phyloP scores from a whole-genome alignment of 2,888 invertebrate species.

The Trichopria drosophilae region DNA sequence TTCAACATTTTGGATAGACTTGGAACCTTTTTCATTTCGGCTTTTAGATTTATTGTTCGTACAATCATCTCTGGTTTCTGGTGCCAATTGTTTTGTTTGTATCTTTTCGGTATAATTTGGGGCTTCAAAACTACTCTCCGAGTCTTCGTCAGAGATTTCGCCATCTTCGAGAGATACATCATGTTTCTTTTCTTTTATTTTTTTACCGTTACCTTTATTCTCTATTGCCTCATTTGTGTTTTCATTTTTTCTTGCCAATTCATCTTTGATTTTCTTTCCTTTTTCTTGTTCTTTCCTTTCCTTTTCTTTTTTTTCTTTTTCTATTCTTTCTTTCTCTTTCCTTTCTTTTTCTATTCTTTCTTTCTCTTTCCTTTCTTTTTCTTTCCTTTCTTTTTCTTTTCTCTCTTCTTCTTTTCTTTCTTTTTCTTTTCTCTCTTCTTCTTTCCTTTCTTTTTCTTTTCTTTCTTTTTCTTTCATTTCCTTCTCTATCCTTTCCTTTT shows the following conservation, averaged over 20 bases:
- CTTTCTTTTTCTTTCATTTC: background rate
- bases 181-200: background rate
- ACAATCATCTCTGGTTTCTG: background rate
- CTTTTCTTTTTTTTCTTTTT: background rate
- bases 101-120: background rate
- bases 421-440: conserved; percentile 15
- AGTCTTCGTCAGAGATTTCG: background rate
- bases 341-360: conserved; percentile 2
- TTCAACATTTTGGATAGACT: too few relatives aligned
- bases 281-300: conserved; percentile 1
- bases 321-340: conserved; percentile 36
- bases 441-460: conserved; percentile 10
- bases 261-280: background rate
- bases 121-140: background rate
- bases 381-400: background rate
- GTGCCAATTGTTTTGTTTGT: background rate
- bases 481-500: background rate
- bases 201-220: background rate
- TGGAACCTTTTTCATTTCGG: background rate
- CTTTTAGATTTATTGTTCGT: background rate
- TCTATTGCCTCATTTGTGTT: background rate
- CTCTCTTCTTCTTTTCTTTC: background rate
- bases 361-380: conserved; percentile 8
- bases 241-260: background rate
- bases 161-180: background rate